These are phyloP conservation scores for Lordiphosa stackelbergi DNA, from an alignment of 1,140 invertebrate species.

Conservation along the genomic window DNA sequence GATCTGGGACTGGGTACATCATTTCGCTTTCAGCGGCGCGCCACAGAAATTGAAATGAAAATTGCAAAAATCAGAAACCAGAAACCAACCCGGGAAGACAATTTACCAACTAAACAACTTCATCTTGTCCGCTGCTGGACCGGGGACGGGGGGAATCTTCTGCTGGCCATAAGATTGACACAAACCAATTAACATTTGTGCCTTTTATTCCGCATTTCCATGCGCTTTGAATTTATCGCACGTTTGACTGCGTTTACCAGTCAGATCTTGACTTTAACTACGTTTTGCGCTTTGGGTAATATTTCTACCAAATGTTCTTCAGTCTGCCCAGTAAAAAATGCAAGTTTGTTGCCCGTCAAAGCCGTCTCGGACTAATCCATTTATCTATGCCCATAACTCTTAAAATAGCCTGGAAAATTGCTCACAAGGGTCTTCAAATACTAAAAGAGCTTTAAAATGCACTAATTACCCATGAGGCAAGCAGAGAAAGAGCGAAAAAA, in stretches of 20 bases:
- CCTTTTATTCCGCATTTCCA: slow-evolving; percentile 65
- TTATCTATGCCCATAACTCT: slow-evolving; percentile 76
- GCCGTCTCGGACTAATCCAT: slow-evolving; percentile 60
- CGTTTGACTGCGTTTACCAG: slow-evolving; percentile 75
- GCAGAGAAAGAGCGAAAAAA: slow-evolving; percentile 19
- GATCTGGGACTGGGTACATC: slow-evolving; percentile 52
- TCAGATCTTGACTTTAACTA: slow-evolving; percentile 74
- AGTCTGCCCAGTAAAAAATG: slow-evolving; percentile 13
- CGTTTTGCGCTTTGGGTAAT: slow-evolving; percentile 61
- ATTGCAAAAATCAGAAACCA: slow-evolving; percentile 51
- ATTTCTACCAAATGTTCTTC: slow-evolving; percentile 32
- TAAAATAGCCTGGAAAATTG: slow-evolving; percentile 74
- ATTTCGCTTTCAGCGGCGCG: slow-evolving; percentile 69
- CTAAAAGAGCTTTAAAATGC: slow-evolving; percentile 74
- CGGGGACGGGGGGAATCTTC: slow-evolving; percentile 19
- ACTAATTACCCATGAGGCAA: slow-evolving; percentile 73
- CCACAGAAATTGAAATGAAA: slow-evolving; percentile 73
- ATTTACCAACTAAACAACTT: slow-evolving; percentile 71
- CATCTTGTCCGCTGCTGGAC: slow-evolving; percentile 43
- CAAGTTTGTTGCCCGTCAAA: slow-evolving; percentile 50
- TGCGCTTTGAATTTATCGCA: slow-evolving; percentile 72
- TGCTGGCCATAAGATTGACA: slow-evolving; percentile 68
- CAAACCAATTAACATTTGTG: slow-evolving; percentile 77
- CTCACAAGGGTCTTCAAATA: slow-evolving; percentile 42
- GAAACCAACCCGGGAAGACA: slow-evolving; percentile 47